Evolutionary conservation across 2,888 invertebrate genomes (phyloP), one percentile per base, ranked within the genome.

Genomic region (Therioaphis trifolii): DNA sequence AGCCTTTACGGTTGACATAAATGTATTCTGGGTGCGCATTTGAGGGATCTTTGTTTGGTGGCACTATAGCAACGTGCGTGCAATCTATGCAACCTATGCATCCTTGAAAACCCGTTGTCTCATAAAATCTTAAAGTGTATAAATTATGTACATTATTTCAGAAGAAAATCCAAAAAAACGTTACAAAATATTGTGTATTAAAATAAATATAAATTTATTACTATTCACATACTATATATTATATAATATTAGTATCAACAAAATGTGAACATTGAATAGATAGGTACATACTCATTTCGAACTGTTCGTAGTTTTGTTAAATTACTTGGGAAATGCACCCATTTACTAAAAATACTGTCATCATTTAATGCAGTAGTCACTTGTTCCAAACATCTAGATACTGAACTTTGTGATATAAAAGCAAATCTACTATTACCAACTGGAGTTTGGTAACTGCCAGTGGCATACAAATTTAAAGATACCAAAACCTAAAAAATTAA

Each of bases 1-100:
- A 68, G 9, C 68, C 68, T 12, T 66, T 68, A n/a, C 68, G 35
- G 43, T 68, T 68, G 18, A 68, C 14, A n/a, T 61, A 61, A 61
- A 68, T 35, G 21, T 68, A 43, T 68, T 68, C 68, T 5, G 61
- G 29, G n/a, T n/a, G n/a, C n/a, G n/a, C n/a, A n/a, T n/a, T n/a
- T n/a, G n/a, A n/a, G n/a, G n/a, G n/a, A n/a, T n/a, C n/a, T n/a
- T n/a, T n/a, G n/a, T n/a, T n/a, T n/a, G n/a, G n/a, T n/a, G n/a
- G n/a, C n/a, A n/a, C n/a, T n/a, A n/a, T n/a, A n/a, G n/a, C n/a
- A n/a, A n/a, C n/a, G n/a, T n/a, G n/a, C n/a, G n/a, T n/a, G n/a
- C n/a, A n/a, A n/a, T n/a, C n/a, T n/a, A n/a, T n/a, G n/a, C n/a
- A n/a, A n/a, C n/a, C n/a, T n/a, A n/a, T n/a, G n/a, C n/a, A n/a